phyloP scores from a whole-genome alignment of 2,113 vertebrate species.

The Ophiodon elongatus region DNA sequence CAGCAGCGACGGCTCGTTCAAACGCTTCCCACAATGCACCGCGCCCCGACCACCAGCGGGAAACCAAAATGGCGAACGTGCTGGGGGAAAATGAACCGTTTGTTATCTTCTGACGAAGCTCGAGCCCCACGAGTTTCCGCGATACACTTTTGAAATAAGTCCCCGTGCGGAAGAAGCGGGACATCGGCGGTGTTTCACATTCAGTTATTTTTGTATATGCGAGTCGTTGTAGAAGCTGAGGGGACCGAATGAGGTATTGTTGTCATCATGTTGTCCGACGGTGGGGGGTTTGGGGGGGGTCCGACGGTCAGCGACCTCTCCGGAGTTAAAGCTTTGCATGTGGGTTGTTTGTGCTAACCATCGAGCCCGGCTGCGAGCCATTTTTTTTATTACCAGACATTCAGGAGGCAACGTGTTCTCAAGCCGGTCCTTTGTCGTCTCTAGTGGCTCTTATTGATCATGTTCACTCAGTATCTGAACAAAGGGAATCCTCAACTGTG shows the following conservation, averaged over 20 bases:
- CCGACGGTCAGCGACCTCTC: conserved; percentile 57
- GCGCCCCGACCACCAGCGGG: conserved; percentile 89
- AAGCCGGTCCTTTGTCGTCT: not conserved
- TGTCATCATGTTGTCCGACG: conserved; percentile 76
- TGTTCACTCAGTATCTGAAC: conserved; percentile 48
- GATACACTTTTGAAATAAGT: not conserved
- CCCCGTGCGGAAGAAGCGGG: conserved; percentile 4
- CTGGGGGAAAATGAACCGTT: conserved; percentile 81
- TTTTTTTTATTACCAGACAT: not conserved
- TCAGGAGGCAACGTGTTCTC: not conserved
- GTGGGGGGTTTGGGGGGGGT: conserved; percentile 65
- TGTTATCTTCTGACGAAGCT: conserved; percentile 77
- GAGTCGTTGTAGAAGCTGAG: conserved; percentile 81
- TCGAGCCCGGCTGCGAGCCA: not conserved
- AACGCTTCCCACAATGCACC: conserved; percentile 90
- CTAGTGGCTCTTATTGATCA: not conserved
- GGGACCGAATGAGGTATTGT: conserved; percentile 92
- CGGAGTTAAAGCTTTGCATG: conserved; percentile 35
- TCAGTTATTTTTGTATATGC: conserved; percentile 75
- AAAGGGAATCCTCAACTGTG: conserved; percentile 53
- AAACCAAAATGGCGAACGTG: conserved; percentile 94
- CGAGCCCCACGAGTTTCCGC: conserved; percentile 30
- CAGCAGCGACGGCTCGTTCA: conserved; percentile 10
- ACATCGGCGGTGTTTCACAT: conserved; percentile 8
- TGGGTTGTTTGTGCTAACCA: not conserved